Percentiles rank a stretch among this genome's conserved stretches.
Conservation (phyloP, 2,888 invertebrate genomes). For the Athrips mouffetella region DNA sequence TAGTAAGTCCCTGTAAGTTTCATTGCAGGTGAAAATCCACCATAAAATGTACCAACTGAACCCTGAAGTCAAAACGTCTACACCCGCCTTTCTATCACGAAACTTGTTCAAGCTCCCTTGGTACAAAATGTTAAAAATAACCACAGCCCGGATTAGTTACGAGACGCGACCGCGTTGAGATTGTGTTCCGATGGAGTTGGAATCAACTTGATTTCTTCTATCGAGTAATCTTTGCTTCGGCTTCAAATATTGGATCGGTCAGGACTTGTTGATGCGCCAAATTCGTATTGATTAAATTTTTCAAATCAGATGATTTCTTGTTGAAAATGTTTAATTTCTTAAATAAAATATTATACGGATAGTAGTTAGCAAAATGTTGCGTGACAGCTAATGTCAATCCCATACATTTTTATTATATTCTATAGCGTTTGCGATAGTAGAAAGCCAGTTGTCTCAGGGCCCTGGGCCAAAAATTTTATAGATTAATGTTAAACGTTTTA, state of each 20-base stretch:
- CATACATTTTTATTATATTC: no score
- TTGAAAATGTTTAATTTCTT: no score
- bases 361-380: no score
- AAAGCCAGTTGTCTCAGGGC: no score
- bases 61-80: not conserved
- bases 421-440: no score
- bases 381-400: no score
- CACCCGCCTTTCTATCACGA: not conserved
- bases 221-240: conserved; percentile 11
- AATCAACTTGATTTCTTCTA: conserved; percentile 15
- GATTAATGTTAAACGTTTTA: no score
- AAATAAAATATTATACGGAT: no score
- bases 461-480: no score
- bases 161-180: conserved; percentile 8
- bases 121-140: conserved; percentile 20
- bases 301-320: no score
- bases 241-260: conserved; percentile 11
- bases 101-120: conserved; percentile 8
- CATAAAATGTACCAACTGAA: not conserved
- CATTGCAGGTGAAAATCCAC: no score
- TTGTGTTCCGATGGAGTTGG: conserved; percentile 14
- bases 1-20: no score
- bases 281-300: conserved; percentile 2
- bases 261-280: conserved; percentile 7
- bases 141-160: conserved; percentile 18